phyloP scores from a whole-genome alignment of 2,797 vertebrate species.

The Denticeps clupeoides region DNA sequence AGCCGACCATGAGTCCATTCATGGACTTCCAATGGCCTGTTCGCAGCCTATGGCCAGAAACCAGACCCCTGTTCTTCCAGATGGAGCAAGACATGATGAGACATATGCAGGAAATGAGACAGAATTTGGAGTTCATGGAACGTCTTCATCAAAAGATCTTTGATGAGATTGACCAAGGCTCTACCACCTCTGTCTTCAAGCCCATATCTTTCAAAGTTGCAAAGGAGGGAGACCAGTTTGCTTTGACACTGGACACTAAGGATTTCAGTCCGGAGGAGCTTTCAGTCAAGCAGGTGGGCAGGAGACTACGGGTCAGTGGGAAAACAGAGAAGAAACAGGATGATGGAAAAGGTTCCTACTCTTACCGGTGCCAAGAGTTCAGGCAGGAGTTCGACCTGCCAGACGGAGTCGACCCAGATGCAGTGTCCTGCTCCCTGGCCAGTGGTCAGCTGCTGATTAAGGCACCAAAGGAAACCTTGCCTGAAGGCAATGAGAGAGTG shows the following conservation, averaged over 20 bases:
- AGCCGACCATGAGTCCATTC: conserved; percentile 38
- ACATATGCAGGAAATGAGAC: conserved; percentile 60
- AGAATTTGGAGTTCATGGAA: conserved; percentile 58
- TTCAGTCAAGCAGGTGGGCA: conserved; percentile 49
- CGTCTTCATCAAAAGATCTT: conserved; percentile 59
- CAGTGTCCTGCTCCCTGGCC: conserved; percentile 63
- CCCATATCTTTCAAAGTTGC: conserved; percentile 50
- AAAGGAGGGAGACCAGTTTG: conserved; percentile 36
- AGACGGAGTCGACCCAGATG: conserved; percentile 50
- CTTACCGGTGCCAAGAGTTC: conserved; percentile 68
- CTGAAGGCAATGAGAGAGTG: conserved; percentile 48
- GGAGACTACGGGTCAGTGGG: conserved; percentile 52
- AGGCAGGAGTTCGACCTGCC: conserved; percentile 68
- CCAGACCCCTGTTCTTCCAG: conserved; percentile 53
- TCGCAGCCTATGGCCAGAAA: conserved; percentile 64
- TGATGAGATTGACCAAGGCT: conserved; percentile 50
- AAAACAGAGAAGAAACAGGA: conserved; percentile 53
- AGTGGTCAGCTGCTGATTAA: conserved; percentile 67
- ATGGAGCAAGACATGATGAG: conserved; percentile 58
- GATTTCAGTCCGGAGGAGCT: conserved; percentile 62
- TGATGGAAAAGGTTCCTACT: conserved; percentile 59
- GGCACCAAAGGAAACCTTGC: conserved; percentile 34
- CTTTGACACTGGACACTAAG: conserved; percentile 59
- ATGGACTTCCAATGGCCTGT: conserved; percentile 59
- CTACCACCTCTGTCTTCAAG: conserved; percentile 28